Evolutionary conservation across 1,140 invertebrate genomes (phyloP).

Genomic region (Orchestia grillus): DNA sequence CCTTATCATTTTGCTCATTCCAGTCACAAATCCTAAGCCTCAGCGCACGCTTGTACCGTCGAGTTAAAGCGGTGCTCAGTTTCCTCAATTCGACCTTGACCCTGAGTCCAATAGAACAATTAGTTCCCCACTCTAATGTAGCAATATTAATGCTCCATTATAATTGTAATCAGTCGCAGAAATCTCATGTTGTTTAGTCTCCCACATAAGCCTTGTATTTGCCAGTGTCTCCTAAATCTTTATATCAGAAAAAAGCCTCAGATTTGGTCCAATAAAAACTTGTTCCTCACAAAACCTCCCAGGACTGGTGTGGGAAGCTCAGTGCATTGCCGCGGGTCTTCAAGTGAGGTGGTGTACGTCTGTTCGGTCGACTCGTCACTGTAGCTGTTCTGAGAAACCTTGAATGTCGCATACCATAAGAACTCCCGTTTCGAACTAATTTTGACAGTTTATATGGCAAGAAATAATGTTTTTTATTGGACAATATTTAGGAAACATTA

Average conservation of each 20-base stretch:
- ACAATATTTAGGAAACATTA: neutral
- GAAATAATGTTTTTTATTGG: neutral
- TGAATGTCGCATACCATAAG: constrained; percentile 23
- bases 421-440: neutral
- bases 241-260: neutral
- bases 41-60: neutral
- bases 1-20: neutral
- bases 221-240: neutral
- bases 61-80: neutral
- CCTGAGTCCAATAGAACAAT: neutral
- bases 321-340: constrained; percentile 19
- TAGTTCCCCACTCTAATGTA: neutral
- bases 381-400: constrained; percentile 36
- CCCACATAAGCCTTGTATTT: neutral
- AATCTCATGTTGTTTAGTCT: neutral
- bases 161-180: neutral
- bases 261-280: constrained; percentile 40
- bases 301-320: neutral
- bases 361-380: neutral
- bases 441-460: neutral
- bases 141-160: neutral
- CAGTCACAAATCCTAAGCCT: neutral
- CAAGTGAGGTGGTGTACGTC: neutral
- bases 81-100: neutral
- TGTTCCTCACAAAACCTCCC: constrained; percentile 44